Base-by-base conservation (phyloP, 2,888 invertebrate species). In the Tetramorium bicarinatum region DNA sequence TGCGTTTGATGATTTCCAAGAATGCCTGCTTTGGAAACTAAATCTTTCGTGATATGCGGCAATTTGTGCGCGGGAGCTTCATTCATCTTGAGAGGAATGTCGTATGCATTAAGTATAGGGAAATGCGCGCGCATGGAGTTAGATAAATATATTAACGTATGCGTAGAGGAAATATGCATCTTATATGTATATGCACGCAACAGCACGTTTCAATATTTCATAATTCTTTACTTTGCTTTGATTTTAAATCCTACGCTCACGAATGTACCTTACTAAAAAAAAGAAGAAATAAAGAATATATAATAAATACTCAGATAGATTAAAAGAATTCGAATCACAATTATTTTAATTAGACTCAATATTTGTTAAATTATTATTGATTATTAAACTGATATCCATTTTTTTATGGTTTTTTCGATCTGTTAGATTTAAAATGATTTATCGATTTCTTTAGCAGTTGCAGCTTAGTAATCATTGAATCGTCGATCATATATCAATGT, bases 381-480 rank as follows among this genome's bases (percentile, higher is more conserved):
- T 34, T 1, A 52, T 52, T 21, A 56, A 62, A 62, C 3, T n/a
- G 2, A 21, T 21, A 41, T 9, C n/a, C 7, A 41, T 21, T 62
- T 66, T 66, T 44, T 47, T 2, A 62, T 13, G 9, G 8, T 44
- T 47, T 18, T 66, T 75, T n/a, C n/a, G 38, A 59, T 29, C 8
- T 1, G 61, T 41, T 21, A 25, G 13, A 44, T 64, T 41, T 15
- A 66, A 66, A 66, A 34, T 18, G 62, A 77, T 66, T 49, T 62
- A 47, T 47, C 29, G 29, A 34, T 44, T 86, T 64, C 44, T 74
- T 85, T 74, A 84, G 66, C 77, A 74, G 49, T 75, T 76, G 47
- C 61, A 72, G 59, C 62, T 69, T 61, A 75, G 81, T 84, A 82
- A 83, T 83, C 84, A 86, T 85, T 82, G 85, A 85, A 82, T 85